phyloP scores from a whole-genome alignment of 2,888 invertebrate species.

The Melinaea marsaeus region DNA sequence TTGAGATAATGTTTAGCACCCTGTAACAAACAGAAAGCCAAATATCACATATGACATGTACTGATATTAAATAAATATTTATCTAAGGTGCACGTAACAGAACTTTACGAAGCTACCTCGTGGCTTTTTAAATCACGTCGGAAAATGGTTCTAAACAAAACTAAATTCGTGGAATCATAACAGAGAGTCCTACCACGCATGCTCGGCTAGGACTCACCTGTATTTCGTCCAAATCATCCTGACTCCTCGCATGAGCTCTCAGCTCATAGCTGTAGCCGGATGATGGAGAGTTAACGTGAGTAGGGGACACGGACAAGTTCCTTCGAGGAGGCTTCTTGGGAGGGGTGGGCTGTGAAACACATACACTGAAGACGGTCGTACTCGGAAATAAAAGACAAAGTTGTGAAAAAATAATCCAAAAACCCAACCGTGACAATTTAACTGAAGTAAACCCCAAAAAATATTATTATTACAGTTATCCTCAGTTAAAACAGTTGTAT shows the following conservation, averaged over 20 bases:
- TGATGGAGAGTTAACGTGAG: constrained; percentile 81
- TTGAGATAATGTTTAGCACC: constrained; percentile 78
- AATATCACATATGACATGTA: not conserved
- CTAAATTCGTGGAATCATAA: not conserved
- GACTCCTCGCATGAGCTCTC: constrained; percentile 82
- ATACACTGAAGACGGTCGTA: constrained; percentile 24
- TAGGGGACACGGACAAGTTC: constrained; percentile 91
- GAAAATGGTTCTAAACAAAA: not conserved
- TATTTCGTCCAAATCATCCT: constrained; percentile 83
- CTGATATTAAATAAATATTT: no score
- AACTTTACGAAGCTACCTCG: no score
- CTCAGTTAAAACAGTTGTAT: no score
- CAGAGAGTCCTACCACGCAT: constrained; percentile 7
- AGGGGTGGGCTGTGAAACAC: constrained; percentile 83
- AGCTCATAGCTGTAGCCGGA: constrained; percentile 79
- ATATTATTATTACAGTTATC: not conserved
- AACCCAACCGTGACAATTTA: constrained; percentile 10
- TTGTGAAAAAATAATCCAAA: constrained; percentile 1
- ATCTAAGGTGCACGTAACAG: no score
- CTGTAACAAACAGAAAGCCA: constrained; percentile 56
- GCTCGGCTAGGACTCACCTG: constrained; percentile 52
- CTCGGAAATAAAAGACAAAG: constrained; percentile 5
- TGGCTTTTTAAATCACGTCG: no score
- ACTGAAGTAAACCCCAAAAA: not conserved
- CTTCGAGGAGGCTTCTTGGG: constrained; percentile 93